Evolutionary conservation across 92 coral and sea anemone species (phyloP).

Genomic region (Porites rus): DNA sequence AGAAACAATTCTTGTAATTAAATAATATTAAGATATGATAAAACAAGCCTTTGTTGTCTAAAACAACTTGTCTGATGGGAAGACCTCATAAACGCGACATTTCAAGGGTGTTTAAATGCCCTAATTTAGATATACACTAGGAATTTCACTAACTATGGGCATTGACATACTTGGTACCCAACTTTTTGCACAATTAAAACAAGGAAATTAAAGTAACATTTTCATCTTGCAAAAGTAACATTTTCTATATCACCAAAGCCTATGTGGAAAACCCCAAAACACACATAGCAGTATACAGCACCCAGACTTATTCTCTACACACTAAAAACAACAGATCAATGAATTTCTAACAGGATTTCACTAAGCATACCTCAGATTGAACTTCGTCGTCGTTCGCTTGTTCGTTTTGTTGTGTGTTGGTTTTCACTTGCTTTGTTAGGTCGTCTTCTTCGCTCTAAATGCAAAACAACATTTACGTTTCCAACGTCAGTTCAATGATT

Average conservation of each 20-base stretch:
- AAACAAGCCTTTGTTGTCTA: slow-evolving; percentile 33
- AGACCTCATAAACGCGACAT: background rate
- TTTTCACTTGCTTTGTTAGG: slow-evolving; percentile 76
- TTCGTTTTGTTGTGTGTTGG: slow-evolving; percentile 93
- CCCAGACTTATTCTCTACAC: background rate
- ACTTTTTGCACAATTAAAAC: slow-evolving; percentile 12
- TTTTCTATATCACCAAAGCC: slow-evolving; percentile 19
- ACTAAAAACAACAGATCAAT: background rate
- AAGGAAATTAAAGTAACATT: slow-evolving; percentile 19
- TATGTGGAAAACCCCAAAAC: slow-evolving; percentile 11
- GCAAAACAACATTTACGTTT: background rate
- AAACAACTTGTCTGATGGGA: slow-evolving; percentile 14
- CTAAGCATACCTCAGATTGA: slow-evolving; percentile 65
- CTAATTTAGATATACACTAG: slow-evolving; percentile 8
- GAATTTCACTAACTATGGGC: slow-evolving; percentile 1
- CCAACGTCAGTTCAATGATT: background rate
- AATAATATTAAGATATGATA: background rate
- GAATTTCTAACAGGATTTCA: background rate
- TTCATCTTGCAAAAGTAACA: slow-evolving; percentile 8
- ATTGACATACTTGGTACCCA: slow-evolving; percentile 24
- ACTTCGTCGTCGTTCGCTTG: slow-evolving; percentile 76
- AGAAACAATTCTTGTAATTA: background rate
- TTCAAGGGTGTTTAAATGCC: slow-evolving; percentile 16
- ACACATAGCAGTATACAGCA: slow-evolving; percentile 7
- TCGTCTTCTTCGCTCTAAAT: slow-evolving; percentile 92